Evolutionary conservation across 2,888 invertebrate species (phyloP).

Genomic region (Aricia artaxerxes): DNA sequence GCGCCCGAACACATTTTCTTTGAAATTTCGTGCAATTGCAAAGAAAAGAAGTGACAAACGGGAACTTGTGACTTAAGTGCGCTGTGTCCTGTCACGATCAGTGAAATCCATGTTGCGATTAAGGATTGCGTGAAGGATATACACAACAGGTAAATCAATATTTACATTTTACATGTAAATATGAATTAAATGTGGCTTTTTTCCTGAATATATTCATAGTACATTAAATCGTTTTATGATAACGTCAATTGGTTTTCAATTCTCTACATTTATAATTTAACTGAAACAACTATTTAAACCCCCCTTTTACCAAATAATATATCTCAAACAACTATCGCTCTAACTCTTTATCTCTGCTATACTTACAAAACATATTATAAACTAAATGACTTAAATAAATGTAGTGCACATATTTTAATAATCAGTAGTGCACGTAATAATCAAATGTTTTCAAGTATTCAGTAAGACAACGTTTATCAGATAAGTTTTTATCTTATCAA

Average conservation of each 20-base stretch:
- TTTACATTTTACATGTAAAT: constrained; percentile 33
- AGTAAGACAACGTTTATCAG: constrained; percentile 23
- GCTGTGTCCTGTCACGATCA: constrained; percentile 71
- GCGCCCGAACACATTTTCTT: constrained; percentile 70
- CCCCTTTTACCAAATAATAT: neutral
- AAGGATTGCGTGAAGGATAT: constrained; percentile 71
- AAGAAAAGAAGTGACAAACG: constrained; percentile 73
- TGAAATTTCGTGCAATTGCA: constrained; percentile 78
- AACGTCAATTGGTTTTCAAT: neutral
- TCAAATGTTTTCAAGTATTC: constrained; percentile 1
- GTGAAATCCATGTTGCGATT: constrained; percentile 71
- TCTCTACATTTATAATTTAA: neutral
- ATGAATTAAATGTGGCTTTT: neutral
- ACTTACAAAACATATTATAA: too few relatives aligned
- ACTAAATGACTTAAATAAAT: neutral
- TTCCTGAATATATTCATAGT: neutral
- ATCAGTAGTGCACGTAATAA: neutral
- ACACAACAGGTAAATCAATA: constrained; percentile 47
- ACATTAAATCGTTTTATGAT: neutral
- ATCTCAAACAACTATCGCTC: neutral
- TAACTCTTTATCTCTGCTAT: neutral
- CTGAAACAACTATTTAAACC: neutral
- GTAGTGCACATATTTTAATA: neutral
- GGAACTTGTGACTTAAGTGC: constrained; percentile 69
- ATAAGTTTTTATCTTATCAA: constrained; percentile 29